phyloP scores from a whole-genome alignment of 30 jellyfish, hydroid and myxozoan species.

The Turritopsis dohrnii region DNA sequence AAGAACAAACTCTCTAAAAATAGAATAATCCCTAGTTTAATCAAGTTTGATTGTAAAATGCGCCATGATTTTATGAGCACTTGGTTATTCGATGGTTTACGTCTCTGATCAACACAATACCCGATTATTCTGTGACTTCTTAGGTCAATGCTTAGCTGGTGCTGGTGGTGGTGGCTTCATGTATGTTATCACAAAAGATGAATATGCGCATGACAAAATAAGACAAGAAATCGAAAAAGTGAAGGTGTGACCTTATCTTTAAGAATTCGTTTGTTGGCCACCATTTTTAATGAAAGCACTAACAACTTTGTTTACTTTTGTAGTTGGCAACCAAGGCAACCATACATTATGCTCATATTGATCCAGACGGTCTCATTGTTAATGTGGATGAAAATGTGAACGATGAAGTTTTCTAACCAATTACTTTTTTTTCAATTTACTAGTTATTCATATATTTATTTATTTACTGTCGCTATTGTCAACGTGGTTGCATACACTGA shows the following conservation, averaged over 20 bases:
- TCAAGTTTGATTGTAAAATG: too few species aligned
- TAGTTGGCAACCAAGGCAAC: slow-evolving; percentile 49
- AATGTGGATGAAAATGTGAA: slow-evolving; percentile 23
- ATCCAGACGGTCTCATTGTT: slow-evolving; percentile 56
- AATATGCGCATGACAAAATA: slow-evolving; percentile 48
- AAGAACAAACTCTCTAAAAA: too few species aligned
- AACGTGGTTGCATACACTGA: too few species aligned
- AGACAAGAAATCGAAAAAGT: slow-evolving; percentile 38
- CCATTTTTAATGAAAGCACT: too few species aligned
- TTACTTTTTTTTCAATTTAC: too few species aligned
- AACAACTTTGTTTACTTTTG: background rate
- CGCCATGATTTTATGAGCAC: too few species aligned
- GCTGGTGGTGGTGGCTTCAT: slow-evolving; percentile 99
- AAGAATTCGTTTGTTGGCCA: background rate
- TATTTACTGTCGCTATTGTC: background rate
- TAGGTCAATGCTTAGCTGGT: slow-evolving; percentile 94
- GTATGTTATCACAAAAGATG: slow-evolving; percentile 75
- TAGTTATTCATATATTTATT: background rate
- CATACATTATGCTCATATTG: slow-evolving; percentile 62
- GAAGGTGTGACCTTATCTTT: slow-evolving; percentile 39
- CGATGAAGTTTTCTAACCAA: background rate
- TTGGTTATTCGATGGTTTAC: too few species aligned
- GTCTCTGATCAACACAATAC: too few species aligned
- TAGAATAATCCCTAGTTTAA: too few species aligned
- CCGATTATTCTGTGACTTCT: too few species aligned